Conservation (phyloP, 2,113 vertebrate species). For the Plecotus auritus region DNA sequence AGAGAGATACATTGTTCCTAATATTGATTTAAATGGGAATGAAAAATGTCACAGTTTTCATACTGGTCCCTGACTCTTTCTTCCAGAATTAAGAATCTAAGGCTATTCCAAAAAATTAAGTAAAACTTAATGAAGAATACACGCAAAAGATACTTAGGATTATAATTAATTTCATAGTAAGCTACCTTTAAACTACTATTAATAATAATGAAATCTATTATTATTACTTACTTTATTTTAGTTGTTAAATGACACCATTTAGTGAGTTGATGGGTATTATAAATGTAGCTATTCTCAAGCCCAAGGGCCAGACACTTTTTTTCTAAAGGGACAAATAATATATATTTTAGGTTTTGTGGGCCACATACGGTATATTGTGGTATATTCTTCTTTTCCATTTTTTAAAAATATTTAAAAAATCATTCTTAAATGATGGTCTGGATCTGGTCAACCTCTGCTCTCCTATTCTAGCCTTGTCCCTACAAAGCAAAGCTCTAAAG, state of each 20-base stretch:
- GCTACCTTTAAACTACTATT: neutral
- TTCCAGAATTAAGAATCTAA: constrained; percentile 33
- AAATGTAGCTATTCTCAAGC: neutral
- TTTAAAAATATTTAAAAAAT: neutral
- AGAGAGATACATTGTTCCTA: constrained; percentile 39
- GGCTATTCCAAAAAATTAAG: neutral
- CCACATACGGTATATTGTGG: neutral
- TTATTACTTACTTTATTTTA: constrained; percentile 27
- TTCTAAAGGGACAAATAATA: neutral
- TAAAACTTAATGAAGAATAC: neutral
- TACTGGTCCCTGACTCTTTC: neutral
- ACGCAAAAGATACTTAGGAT: neutral
- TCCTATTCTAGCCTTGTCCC: neutral
- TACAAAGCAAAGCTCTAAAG: neutral
- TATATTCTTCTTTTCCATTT: neutral
- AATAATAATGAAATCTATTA: neutral
- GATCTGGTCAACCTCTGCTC: neutral
- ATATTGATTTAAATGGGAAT: constrained; percentile 51
- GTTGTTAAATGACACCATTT: neutral
- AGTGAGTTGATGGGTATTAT: neutral
- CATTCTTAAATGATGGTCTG: neutral
- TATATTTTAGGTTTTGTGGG: neutral
- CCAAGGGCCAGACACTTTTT: neutral
- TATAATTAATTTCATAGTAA: neutral
- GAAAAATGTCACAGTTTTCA: constrained; percentile 20